Evolutionary conservation across 2,113 vertebrate species (phyloP).

Genomic region (Rhabdornis inornatus): DNA sequence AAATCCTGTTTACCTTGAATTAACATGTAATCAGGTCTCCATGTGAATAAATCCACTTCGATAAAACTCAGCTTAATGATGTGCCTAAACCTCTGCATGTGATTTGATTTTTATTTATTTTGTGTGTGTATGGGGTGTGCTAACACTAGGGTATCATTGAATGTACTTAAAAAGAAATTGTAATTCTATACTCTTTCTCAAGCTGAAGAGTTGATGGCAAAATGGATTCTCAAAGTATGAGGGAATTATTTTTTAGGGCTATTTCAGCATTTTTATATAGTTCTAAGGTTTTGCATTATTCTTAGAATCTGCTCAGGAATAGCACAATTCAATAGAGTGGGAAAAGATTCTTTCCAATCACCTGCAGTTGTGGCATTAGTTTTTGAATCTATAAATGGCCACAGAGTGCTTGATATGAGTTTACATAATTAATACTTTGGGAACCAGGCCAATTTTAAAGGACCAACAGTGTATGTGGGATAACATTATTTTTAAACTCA

Average conservation of each 20-base stretch:
- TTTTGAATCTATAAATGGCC: conserved; percentile 6
- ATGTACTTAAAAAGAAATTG: not conserved
- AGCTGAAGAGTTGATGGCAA: not conserved
- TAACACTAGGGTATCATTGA: not conserved
- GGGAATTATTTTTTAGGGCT: not conserved
- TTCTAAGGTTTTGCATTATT: not conserved
- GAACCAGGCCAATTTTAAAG: not conserved
- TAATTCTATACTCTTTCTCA: not conserved
- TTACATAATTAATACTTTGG: conserved; percentile 32
- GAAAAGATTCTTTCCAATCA: not conserved
- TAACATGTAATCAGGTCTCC: not conserved
- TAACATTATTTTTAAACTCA: not conserved
- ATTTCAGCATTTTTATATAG: not conserved
- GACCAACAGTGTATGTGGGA: not conserved
- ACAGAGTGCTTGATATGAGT: not conserved
- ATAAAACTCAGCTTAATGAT: not conserved
- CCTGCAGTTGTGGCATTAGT: not conserved
- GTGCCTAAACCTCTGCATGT: not conserved
- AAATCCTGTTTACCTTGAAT: not conserved
- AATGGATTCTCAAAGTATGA: not conserved
- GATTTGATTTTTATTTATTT: not conserved
- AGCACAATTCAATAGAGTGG: not conserved
- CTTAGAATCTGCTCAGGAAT: not conserved
- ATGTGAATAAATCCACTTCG: not conserved
- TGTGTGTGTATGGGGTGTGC: not conserved